Base-by-base conservation (phyloP, 2,888 invertebrate species). In the Hydroisotoma schaefferi region DNA sequence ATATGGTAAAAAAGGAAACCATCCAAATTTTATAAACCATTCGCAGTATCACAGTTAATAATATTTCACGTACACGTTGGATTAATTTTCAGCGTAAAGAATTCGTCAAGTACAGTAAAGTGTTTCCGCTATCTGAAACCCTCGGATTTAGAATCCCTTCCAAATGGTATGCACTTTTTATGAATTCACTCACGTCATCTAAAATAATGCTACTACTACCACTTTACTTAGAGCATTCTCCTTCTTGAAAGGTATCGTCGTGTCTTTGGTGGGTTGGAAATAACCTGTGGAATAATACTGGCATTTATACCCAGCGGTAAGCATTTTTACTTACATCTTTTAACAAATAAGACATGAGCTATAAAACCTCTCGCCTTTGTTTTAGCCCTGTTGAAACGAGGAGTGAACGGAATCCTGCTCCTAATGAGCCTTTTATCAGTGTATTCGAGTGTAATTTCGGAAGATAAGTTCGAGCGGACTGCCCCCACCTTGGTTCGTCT, bases 21-120 rank as follows among this genome's bases (percentile, higher is more conserved):
- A 20, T 49, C 74, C 76, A 8, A 48, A 12, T 76, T 74, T 69
- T 28, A 23, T 37, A n/a, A n/a, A n/a, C n/a, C n/a, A n/a, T n/a
- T n/a, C n/a, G n/a, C n/a, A n/a, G n/a, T n/a, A n/a, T n/a, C n/a
- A n/a, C n/a, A n/a, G n/a, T n/a, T n/a, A n/a, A n/a, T n/a, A n/a
- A n/a, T n/a, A n/a, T n/a, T n/a, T n/a, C n/a, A n/a, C n/a, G n/a
- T n/a, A n/a, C n/a, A n/a, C n/a, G n/a, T n/a, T n/a, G n/a, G n/a
- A n/a, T n/a, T 10, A 26, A 25, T 48, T 85, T 85, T 68, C 82
- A 93, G 92, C 83, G 93, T 76, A 90, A 90, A 78, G 92, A 93
- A 78, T 94, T 91, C 76, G 92, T 93, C n/a, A 88, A 90, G 79
- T 93, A 93, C 78, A 88, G 93, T n/a, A 93, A 93, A 81, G 92